Base-by-base conservation (phyloP, 2,888 invertebrate species). In the Conomelus anceps region DNA sequence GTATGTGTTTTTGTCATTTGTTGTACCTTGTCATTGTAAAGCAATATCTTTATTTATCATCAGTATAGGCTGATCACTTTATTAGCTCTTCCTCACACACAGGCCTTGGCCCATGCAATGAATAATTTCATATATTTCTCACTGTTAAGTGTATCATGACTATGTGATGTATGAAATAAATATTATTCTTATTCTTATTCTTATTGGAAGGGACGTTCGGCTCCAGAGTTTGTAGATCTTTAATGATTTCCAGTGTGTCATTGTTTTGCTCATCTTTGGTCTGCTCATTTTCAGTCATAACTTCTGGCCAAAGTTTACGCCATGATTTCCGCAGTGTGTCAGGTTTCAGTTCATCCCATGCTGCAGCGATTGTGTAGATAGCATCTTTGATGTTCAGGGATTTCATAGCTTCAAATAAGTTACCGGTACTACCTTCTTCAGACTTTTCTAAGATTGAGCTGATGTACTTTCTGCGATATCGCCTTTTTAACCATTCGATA, bases 401-500 rank as follows among this genome's bases (percentile, higher is more conserved):
- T 87, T 90, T 88, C 86, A 90, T 88, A 20, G 89, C 88, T 63
- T 89, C 89, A n/a, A 91, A 26, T 26, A 87, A 26, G 29, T 22
- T 87, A 17, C 4, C 87, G 34, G 17, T 87, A 29, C 23, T 87
- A 29, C 22, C 13, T n/a, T n/a, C n/a, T n/a, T n/a, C n/a, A n/a
- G n/a, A 26, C 22, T 22, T 87, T 87, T 87, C 24, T 29, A 88
- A 41, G 41, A 88, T 88, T 41, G 88, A 89, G 22, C 41, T 88
- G 22, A 91, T 88, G 13, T 90, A 88, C 87, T 90, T 90, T 87
- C 90, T 84, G 89, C 91, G 89, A 88, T 91, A 91, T 90, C 90
- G 90, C 88, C 91, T 89, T 90, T 92, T 91, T 11, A 91, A 89
- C 23, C 89, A 89, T 89, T 92, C 90, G 20, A 91, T 24, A 17